Conservation (phyloP, 2,888 invertebrate genomes). For the Thereva nobilitata region DNA sequence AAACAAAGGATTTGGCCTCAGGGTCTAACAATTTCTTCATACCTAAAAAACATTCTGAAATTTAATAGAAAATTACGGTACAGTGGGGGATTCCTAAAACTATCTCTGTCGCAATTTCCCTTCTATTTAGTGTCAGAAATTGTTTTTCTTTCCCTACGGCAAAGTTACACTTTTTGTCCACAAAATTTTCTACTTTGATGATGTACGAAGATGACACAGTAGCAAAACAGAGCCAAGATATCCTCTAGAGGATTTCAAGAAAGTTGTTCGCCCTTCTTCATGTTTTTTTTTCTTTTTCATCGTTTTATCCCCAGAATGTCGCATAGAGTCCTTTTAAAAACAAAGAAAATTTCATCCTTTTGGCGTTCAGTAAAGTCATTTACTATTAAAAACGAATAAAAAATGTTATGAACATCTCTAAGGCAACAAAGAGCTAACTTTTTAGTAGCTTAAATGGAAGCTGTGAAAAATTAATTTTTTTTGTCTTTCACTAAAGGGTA, state of each 20-base stretch:
- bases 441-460: constrained; percentile 8
- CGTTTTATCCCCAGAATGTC: not conserved
- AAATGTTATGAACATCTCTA: not conserved
- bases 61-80: constrained; percentile 32
- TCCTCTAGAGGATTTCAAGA: constrained; percentile 8
- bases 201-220: constrained; percentile 14
- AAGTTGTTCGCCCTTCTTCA: not conserved
- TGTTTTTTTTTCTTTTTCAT: not conserved
- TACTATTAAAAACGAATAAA: constrained; percentile 21
- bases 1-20: constrained; percentile 28
- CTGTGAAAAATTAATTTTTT: constrained; percentile 20
- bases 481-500: too few species aligned
- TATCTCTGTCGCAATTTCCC: constrained; percentile 31
- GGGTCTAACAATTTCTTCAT: not conserved
- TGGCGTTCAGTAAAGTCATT: not conserved
- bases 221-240: constrained; percentile 13
- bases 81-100: constrained; percentile 25
- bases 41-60: constrained; percentile 21
- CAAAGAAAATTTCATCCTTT: constrained; percentile 21
- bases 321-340: constrained; percentile 2
- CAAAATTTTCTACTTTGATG: constrained; percentile 24
- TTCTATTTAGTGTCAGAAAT: constrained; percentile 32
- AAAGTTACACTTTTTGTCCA: constrained; percentile 30
- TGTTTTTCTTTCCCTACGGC: constrained; percentile 23
- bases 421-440: not conserved